Conservation (phyloP, 2,113 vertebrate genomes). For the Sturnus vulgaris region DNA sequence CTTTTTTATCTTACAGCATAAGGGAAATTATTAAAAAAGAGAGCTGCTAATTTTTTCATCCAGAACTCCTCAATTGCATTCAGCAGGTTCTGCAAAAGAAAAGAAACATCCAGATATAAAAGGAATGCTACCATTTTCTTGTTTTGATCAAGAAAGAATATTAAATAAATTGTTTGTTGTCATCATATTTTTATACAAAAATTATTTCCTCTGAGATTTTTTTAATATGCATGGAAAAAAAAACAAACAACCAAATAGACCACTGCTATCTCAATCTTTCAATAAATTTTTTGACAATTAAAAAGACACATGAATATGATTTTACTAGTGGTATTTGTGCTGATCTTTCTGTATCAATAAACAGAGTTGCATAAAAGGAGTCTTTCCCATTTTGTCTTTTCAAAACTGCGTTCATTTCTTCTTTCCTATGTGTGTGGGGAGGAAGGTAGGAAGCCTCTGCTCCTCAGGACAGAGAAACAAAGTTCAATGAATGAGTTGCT, state of each 20-base stretch:
- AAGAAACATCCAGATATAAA: not conserved
- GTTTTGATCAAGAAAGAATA: not conserved
- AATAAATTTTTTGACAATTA: not conserved
- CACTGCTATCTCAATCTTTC: not conserved
- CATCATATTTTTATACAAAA: not conserved
- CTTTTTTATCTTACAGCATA: not conserved
- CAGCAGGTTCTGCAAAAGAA: not conserved
- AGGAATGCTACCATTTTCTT: not conserved
- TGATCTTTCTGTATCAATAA: not conserved
- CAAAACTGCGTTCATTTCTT: not conserved
- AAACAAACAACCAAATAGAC: rapidly evolving
- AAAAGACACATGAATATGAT: not conserved
- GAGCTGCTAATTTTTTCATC: rapidly evolving
- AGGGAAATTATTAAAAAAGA: not conserved
- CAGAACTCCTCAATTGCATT: not conserved
- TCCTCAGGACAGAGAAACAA: not conserved
- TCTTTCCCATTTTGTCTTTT: not conserved
- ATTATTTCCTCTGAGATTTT: not conserved
- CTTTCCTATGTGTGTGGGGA: not conserved
- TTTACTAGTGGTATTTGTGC: not conserved
- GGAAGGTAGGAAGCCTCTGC: not conserved
- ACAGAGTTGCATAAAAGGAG: not conserved
- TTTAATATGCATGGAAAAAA: not conserved
- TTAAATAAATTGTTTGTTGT: not conserved
- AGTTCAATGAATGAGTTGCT: not conserved